phyloP scores from a whole-genome alignment of 2,113 vertebrate genomes.

The Ceyx cyanopectus region DNA sequence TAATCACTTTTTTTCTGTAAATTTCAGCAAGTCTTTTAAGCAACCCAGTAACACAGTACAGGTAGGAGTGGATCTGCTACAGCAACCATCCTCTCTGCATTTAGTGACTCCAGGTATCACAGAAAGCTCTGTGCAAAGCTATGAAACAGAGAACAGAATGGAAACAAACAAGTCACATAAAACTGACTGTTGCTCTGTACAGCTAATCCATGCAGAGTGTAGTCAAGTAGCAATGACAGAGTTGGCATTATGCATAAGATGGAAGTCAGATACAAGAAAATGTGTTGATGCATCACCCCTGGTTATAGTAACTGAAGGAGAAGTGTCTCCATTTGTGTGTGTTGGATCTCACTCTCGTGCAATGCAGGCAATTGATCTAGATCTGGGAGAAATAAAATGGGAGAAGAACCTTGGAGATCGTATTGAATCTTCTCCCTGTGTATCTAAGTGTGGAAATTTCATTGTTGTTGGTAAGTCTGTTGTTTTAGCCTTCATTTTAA shows the following conservation, averaged over 20 bases:
- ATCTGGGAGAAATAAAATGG: conserved; percentile 86
- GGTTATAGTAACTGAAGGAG: conserved; percentile 67
- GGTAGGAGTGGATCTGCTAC: background rate
- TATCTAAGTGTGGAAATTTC: conserved; percentile 87
- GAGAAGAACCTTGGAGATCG: conserved; percentile 88
- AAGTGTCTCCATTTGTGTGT: conserved; percentile 75
- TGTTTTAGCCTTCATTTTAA: background rate
- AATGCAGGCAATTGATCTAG: conserved; percentile 87
- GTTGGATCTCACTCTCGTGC: conserved; percentile 92
- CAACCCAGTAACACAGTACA: background rate
- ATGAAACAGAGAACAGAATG: background rate
- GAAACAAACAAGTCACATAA: background rate
- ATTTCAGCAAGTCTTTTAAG: background rate
- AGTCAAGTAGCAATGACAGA: background rate
- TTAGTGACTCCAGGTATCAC: background rate
- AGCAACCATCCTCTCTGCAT: background rate
- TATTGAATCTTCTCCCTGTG: conserved; percentile 91
- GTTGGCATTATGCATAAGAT: conserved; percentile 77
- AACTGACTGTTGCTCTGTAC: background rate
- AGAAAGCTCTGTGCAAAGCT: background rate
- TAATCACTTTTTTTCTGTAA: conserved; percentile 42
- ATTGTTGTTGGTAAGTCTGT: conserved; percentile 85
- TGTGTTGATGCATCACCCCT: conserved; percentile 95
- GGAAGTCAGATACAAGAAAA: conserved; percentile 89
- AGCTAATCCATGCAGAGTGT: background rate